These are phyloP conservation scores for Cheirogaleus medius DNA, from an alignment of 2,113 vertebrate genomes.

Conservation along the genomic window DNA sequence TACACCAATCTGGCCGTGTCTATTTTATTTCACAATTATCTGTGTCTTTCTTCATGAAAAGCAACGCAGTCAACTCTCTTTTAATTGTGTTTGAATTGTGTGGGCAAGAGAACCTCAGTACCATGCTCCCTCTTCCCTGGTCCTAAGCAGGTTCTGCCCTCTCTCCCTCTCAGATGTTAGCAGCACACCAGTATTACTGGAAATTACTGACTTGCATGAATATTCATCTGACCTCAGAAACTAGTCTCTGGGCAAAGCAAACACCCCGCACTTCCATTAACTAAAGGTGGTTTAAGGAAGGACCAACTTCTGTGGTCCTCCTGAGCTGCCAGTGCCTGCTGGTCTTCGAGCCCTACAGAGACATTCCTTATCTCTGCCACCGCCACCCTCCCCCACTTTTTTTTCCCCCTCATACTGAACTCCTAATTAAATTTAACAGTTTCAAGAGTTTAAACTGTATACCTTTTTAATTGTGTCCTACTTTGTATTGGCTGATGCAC, in stretches of 20 bases:
- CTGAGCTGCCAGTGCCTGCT: neutral
- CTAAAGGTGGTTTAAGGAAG: constrained; percentile 14
- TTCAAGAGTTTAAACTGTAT: constrained; percentile 78
- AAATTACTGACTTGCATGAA: constrained; percentile 29
- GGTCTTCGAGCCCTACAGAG: neutral
- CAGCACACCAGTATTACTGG: constrained; percentile 41
- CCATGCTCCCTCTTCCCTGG: neutral
- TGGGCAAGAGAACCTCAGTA: neutral
- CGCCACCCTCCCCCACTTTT: neutral
- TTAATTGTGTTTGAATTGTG: constrained; percentile 69
- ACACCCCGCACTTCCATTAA: neutral
- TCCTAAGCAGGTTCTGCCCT: neutral
- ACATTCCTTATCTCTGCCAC: constrained; percentile 42
- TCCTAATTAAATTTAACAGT: constrained; percentile 79
- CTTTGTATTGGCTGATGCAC: constrained; percentile 86
- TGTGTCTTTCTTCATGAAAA: constrained; percentile 58
- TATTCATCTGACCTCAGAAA: constrained; percentile 43
- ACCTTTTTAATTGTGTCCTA: constrained; percentile 84
- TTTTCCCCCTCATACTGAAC: constrained; percentile 54
- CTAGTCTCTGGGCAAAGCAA: neutral
- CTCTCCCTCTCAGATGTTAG: neutral
- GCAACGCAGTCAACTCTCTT: constrained; percentile 59
- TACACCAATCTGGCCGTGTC: constrained; percentile 35
- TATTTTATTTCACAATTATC: constrained; percentile 68
- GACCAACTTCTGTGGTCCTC: neutral